Base-by-base conservation (phyloP, 2,888 invertebrate genomes). In the Megastigmus dorsalis region DNA sequence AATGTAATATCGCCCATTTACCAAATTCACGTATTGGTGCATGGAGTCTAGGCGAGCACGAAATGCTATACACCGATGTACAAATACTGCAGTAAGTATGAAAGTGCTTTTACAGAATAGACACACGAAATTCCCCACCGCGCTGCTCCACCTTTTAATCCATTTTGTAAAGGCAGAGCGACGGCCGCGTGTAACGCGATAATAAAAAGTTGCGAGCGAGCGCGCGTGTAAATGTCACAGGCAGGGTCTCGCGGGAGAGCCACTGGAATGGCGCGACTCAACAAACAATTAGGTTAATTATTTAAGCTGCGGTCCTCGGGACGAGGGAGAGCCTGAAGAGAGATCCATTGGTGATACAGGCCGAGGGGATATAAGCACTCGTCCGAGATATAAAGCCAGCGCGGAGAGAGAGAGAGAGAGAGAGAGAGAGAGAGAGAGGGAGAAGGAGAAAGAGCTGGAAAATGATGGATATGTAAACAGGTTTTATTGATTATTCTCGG, bases 241-340 rank as follows among this genome's bases (percentile, higher is more conserved):
- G n/a, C 18, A 26, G 1, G 28, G 43, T 28, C 43, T 38, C 59
- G 30, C 45, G 48, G 36, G 66, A 62, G 41, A 70, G 62, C 65
- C 71, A 26, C 52, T n/a, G n/a, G n/a, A n/a, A n/a, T n/a, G 52
- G 10, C 52, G 54, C 20, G 28, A 62, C 63, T 48, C 50, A 15
- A 77, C 45, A 26, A 81, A 82, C 82, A 81, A 82, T 83, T 82
- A 82, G 79, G 79, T 79, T 82, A 82, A 83, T 83, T 83, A 79
- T 82, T 79, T 79, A 80, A 81, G 80, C 79, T 63, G 55, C n/a
- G n/a, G n/a, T 59, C 38, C 18, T 26, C 10, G 10, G 6, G 9
- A 20, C 4, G 23, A 20, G 38, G 13, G 38, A 20, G 38, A 38
- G n/a, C n/a, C n/a, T n/a, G n/a, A n/a, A n/a, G n/a, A n/a, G n/a